Evolutionary conservation across 1,140 invertebrate species (phyloP), one percentile per base, ranked within the genome.

Genomic region (Microplitis mediator): DNA sequence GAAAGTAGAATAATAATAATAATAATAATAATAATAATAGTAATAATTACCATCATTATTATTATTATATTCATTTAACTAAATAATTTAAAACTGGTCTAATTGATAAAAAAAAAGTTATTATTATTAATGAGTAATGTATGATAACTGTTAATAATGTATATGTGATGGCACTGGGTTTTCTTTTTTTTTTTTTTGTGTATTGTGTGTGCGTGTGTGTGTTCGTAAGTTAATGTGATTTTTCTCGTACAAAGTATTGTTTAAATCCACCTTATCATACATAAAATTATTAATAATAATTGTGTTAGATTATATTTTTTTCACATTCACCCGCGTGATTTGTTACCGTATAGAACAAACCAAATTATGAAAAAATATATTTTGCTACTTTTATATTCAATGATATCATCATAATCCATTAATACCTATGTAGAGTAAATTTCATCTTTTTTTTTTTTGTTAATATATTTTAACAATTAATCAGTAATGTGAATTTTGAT

Each of bases 1-100:
- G 79, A 95, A 95, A 90, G 90, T 92, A 60, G 93, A 95, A 85
- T 95, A 91, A 35, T 73, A 34, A 61, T 13, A n/a, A 54, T 14
- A 14, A 54, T 54, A 54, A 54, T n/a, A 91, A 35, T 73, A 34
- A 61, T 13, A n/a, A 54, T 14, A 14, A 54, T 54, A 54, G 14
- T n/a, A 95, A 85, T 95, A 91, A 35, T 73, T n/a, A n/a, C n/a
- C n/a, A 9, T 50, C 45, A 50, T 2, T 1, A 50, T 50, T 6
- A 6, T 54, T 54, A 14, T 23, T 54, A 14, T 4, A 14, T 13
- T 54, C n/a, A 54, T 54, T 50, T 2, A 84, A 81, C 83, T 80
- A 62, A 35, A 6, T 50, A 50, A 31, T 62, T 70, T 31, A 62
- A 70, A 23, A 63, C 11, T 70, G 39, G 45, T 36, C 67, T 39